These are phyloP conservation scores for Trachelus stipa DNA, from an alignment of 2,888 invertebrate species.

Conservation along the genomic window DNA sequence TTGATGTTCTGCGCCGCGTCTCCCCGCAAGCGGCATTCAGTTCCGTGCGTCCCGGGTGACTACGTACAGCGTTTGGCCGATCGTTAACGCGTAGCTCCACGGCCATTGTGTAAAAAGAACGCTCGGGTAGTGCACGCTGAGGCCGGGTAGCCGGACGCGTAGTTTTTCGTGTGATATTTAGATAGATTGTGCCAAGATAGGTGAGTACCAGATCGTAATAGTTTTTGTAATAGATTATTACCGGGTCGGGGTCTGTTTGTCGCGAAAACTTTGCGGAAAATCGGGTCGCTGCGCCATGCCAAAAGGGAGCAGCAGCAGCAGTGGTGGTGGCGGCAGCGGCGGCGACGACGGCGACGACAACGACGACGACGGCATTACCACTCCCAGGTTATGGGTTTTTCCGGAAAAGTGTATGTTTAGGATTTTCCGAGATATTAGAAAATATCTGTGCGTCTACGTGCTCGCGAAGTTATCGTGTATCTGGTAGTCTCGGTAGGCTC, in stretches of 20 bases:
- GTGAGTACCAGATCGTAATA: conserved; percentile 47
- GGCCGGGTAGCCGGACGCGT: conserved; percentile 53
- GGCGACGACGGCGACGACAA: not conserved
- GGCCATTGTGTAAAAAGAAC: conserved; percentile 64
- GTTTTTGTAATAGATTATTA: conserved; percentile 12
- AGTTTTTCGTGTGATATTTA: conserved; percentile 66
- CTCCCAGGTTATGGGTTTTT: not conserved
- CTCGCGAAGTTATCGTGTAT: conserved; percentile 5
- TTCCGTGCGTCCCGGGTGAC: conserved; percentile 52
- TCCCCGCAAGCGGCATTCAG: conserved; percentile 45
- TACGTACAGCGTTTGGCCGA: conserved; percentile 51
- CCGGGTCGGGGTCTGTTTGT: conserved; percentile 13
- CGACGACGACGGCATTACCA: not conserved
- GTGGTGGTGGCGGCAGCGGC: conserved; percentile 15
- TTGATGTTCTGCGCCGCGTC: conserved; percentile 59
- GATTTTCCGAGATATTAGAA: not conserved
- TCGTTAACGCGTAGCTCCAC: conserved; percentile 58
- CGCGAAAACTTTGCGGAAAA: conserved; percentile 35
- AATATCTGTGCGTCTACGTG: not conserved
- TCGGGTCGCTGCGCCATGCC: conserved; percentile 35
- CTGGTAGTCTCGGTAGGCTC: not conserved
- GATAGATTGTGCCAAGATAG: conserved; percentile 62
- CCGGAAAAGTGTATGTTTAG: conserved; percentile 3
- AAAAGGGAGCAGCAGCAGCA: conserved; percentile 1
- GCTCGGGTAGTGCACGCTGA: conserved; percentile 61